Percentiles rank a stretch among this genome's conserved stretches.
Conservation (phyloP, 2,888 invertebrate genomes). For the Yponomeuta plumbellus region DNA sequence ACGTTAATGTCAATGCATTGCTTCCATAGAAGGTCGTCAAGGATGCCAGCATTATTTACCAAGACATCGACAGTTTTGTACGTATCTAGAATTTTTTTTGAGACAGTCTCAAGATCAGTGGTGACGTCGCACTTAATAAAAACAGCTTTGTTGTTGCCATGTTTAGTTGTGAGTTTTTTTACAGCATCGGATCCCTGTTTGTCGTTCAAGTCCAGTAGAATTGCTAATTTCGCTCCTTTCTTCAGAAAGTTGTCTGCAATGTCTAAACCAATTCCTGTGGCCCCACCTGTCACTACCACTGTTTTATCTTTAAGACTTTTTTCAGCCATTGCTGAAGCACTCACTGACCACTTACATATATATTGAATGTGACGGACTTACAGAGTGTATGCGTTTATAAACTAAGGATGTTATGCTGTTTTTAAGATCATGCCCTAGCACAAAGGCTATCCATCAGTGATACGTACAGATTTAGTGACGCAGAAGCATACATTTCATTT, state of each 20-base stretch:
- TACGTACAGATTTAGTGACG: too few species aligned
- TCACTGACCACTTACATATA: too few species aligned
- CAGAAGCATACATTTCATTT: too few species aligned
- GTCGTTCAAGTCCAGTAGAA: slow-evolving; percentile 42
- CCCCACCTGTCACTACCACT: slow-evolving; percentile 67
- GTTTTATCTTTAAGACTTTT: slow-evolving; percentile 26
- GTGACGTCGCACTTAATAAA: slow-evolving; percentile 73
- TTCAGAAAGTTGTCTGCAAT: slow-evolving; percentile 60
- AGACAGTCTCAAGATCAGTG: slow-evolving; percentile 54
- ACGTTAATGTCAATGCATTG: slow-evolving; percentile 33
- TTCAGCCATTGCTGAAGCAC: slow-evolving; percentile 22
- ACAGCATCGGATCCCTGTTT: slow-evolving; percentile 53
- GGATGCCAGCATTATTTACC: slow-evolving; percentile 62
- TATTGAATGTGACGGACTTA: neutral
- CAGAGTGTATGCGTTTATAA: neutral
- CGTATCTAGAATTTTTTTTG: slow-evolving; percentile 37
- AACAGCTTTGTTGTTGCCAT: slow-evolving; percentile 56
- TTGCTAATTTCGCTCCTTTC: slow-evolving; percentile 43
- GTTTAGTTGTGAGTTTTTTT: slow-evolving; percentile 52
- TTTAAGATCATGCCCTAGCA: neutral
- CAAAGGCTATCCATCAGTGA: neutral
- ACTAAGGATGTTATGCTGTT: neutral
- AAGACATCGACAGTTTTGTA: slow-evolving; percentile 58
- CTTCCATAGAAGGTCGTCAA: slow-evolving; percentile 31
- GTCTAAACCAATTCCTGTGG: slow-evolving; percentile 68